phyloP scores from a whole-genome alignment of 2,888 invertebrate species.

The Tridacna crocea region DNA sequence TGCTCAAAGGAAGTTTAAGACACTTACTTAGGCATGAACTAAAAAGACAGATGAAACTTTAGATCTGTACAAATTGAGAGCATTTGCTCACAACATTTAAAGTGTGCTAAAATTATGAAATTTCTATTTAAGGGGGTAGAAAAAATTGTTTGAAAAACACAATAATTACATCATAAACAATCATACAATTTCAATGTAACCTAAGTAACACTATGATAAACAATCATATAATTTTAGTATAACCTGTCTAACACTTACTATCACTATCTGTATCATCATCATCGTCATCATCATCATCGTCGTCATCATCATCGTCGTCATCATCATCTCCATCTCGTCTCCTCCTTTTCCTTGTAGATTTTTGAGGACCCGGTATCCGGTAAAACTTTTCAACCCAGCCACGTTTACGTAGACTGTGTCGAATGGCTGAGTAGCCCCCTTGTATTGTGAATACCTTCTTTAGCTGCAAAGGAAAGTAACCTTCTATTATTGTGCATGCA shows the following conservation, averaged over 20 bases:
- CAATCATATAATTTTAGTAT: no score
- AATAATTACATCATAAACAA: no score
- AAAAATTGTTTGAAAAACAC: no score
- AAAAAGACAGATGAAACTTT: no score
- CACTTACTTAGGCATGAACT: no score
- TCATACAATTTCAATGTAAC: no score
- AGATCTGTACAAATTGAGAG: no score
- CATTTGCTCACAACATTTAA: no score
- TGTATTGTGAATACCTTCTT: constrained; percentile 84
- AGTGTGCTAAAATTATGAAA: no score
- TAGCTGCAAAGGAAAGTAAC: constrained; percentile 66
- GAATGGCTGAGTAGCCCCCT: constrained; percentile 83
- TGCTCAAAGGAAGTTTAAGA: no score
- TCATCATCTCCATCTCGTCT: constrained; percentile 69
- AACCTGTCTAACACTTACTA: constrained; percentile 47
- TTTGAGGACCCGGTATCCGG: constrained; percentile 71
- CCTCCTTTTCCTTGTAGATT: constrained; percentile 69
- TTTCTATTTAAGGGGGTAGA: no score
- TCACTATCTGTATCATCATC: constrained; percentile 76
- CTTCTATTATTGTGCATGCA: neutral
- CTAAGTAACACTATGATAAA: neutral
- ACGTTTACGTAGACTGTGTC: constrained; percentile 80
- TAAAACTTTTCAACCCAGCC: constrained; percentile 85
- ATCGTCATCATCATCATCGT: constrained; percentile 81
- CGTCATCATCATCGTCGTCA: constrained; percentile 79